Evolutionary conservation across 1,140 invertebrate species (phyloP).

Genomic region (Hyles euphorbiae): DNA sequence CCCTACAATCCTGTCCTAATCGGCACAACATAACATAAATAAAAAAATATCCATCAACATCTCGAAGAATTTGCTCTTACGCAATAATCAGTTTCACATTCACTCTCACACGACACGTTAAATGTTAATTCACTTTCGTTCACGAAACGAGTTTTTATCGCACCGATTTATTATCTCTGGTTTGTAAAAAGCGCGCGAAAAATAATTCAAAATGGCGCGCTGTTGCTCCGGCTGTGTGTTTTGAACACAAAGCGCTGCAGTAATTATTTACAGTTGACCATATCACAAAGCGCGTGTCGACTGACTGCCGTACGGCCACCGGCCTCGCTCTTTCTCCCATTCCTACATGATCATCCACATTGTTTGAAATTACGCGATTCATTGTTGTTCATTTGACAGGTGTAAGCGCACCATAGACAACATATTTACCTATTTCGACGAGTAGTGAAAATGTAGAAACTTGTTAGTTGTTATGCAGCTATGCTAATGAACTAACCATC

Average conservation of each 20-base stretch:
- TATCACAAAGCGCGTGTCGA: slow-evolving; percentile 67
- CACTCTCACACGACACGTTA: slow-evolving; percentile 55
- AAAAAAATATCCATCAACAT: slow-evolving; percentile 34
- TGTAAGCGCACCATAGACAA: slow-evolving; percentile 7
- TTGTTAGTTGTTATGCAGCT: slow-evolving; percentile 11
- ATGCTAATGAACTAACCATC: slow-evolving; percentile 5
- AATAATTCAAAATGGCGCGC: slow-evolving; percentile 23
- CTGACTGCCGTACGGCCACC: slow-evolving; percentile 57
- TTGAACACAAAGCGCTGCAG: slow-evolving; percentile 24
- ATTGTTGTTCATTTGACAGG: slow-evolving; percentile 41
- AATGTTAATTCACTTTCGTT: slow-evolving; percentile 66
- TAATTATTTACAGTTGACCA: slow-evolving; percentile 68
- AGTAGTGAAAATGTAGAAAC: slow-evolving; percentile 21
- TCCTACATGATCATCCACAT: slow-evolving; percentile 60
- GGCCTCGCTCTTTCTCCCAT: slow-evolving; percentile 66
- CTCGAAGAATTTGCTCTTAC: slow-evolving; percentile 45
- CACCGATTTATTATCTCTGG: slow-evolving; percentile 19
- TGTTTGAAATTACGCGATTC: slow-evolving; percentile 45
- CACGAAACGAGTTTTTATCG: slow-evolving; percentile 45
- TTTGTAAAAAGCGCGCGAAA: slow-evolving; percentile 46
- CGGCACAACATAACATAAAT: slow-evolving; percentile 7
- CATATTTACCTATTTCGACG: slow-evolving; percentile 3
- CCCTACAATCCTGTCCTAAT: not conserved
- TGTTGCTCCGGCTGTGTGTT: slow-evolving; percentile 30
- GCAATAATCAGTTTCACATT: slow-evolving; percentile 63